Evolutionary conservation across 2,888 invertebrate genomes (phyloP).

Genomic region (Nomada ruficornis): DNA sequence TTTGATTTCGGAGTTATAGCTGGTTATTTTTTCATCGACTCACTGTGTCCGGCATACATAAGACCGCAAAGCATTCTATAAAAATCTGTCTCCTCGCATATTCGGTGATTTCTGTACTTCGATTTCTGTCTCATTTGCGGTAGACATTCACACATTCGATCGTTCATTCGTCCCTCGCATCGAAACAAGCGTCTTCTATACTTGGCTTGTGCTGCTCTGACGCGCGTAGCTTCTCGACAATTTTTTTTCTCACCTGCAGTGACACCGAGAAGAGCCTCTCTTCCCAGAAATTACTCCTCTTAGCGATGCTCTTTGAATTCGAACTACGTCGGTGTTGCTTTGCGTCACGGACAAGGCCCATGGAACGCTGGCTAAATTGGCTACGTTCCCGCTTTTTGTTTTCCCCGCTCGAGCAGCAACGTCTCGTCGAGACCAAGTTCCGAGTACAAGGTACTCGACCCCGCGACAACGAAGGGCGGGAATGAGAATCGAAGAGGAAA

Average conservation of each 20-base stretch:
- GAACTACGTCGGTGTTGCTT: neutral
- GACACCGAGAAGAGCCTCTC: neutral
- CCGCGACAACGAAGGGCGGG: neutral
- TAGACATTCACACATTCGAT: too few relatives aligned
- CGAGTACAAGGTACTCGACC: constrained; percentile 29
- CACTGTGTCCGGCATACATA: neutral
- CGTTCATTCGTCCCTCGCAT: too few relatives aligned
- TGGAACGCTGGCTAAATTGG: constrained; percentile 7
- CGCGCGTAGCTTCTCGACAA: neutral
- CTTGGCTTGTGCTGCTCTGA: neutral
- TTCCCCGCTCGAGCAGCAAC: neutral
- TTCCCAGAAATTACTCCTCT: neutral
- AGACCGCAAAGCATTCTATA: constrained; percentile 32
- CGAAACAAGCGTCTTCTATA: constrained; percentile 16
- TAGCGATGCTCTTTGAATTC: constrained; percentile 4
- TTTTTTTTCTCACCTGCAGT: neutral
- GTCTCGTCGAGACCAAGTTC: constrained; percentile 21
- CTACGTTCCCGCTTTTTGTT: neutral
- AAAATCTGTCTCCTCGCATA: neutral
- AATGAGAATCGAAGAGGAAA: neutral
- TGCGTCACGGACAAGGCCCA: neutral
- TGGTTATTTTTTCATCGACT: neutral
- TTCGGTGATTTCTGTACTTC: constrained; percentile 8
- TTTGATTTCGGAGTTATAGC: neutral
- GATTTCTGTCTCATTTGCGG: neutral